Conservation (phyloP, 2,888 invertebrate genomes). For the Nomada hirtipes region DNA sequence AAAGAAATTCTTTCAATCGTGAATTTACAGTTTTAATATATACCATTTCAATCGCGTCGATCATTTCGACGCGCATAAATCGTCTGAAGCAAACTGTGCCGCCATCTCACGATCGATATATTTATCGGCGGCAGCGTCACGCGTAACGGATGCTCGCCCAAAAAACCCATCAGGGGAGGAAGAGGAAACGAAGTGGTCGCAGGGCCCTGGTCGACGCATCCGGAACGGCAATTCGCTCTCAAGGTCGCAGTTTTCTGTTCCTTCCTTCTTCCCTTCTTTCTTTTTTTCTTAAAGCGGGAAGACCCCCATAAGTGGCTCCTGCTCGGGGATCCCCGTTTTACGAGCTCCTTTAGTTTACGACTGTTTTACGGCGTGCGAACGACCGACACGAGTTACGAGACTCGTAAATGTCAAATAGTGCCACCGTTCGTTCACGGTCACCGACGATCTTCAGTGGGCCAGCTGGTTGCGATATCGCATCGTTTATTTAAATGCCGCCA, state of each 20-base stretch:
- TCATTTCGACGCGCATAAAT: too few species aligned
- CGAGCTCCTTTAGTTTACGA: conserved; percentile 80
- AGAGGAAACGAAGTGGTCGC: conserved; percentile 2
- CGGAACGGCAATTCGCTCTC: conserved; percentile 29
- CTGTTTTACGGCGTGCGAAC: conserved; percentile 81
- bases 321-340: conserved; percentile 72
- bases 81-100: too few species aligned
- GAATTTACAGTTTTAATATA: too few species aligned
- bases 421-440: conserved; percentile 77
- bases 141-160: too few species aligned
- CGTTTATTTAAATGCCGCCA: conserved; percentile 71
- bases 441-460: conserved; percentile 75
- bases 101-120: too few species aligned
- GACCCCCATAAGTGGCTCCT: conserved; percentile 37
- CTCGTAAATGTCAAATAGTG: conserved; percentile 83
- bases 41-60: too few species aligned
- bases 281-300: background rate
- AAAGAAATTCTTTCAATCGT: too few species aligned
- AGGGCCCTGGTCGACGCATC: background rate
- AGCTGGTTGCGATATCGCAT: conserved; percentile 71
- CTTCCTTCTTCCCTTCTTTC: conserved; percentile 21
- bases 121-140: too few species aligned
- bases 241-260: conserved; percentile 41
- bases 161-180: background rate
- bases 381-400: conserved; percentile 80